A percentile compares a stretch with the other conserved stretches of the same genome.
Conservation (phyloP, 2,113 vertebrate species). For the Gavialis gangeticus region DNA sequence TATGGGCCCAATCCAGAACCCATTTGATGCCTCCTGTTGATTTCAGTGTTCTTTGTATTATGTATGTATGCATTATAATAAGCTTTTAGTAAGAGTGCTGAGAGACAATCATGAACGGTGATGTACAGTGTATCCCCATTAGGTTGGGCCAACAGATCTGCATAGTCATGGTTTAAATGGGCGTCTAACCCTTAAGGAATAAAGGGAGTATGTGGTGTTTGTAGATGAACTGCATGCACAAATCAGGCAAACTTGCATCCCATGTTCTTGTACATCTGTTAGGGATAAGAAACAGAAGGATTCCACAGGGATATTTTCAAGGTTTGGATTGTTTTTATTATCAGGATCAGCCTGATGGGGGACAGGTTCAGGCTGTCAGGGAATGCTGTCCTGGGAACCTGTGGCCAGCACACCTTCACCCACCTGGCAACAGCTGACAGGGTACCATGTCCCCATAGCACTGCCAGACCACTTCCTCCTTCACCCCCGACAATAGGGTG, state of each 20-base stretch:
- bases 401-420: too few relatives aligned
- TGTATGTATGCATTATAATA: not conserved
- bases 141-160: not conserved
- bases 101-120: not conserved
- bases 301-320: slow-evolving; percentile 5
- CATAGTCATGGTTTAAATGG: not conserved
- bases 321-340: not conserved
- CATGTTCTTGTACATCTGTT: not conserved
- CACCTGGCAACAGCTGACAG: not conserved
- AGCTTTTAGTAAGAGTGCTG: not conserved
- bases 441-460: too few relatives aligned
- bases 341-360: too few relatives aligned
- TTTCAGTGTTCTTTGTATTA: not conserved
- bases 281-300: not conserved
- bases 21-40: not conserved
- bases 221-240: not conserved
- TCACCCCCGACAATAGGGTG: not conserved
- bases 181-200: not conserved
- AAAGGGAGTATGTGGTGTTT: not conserved
- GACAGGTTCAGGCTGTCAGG: too few relatives aligned
- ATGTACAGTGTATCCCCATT: not conserved
- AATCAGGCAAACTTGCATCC: not conserved
- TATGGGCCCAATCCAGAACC: not conserved
- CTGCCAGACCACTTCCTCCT: not conserved
- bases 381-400: too few relatives aligned